Conservation (phyloP, 1,140 invertebrate species). For the Zaprionus taronus region DNA sequence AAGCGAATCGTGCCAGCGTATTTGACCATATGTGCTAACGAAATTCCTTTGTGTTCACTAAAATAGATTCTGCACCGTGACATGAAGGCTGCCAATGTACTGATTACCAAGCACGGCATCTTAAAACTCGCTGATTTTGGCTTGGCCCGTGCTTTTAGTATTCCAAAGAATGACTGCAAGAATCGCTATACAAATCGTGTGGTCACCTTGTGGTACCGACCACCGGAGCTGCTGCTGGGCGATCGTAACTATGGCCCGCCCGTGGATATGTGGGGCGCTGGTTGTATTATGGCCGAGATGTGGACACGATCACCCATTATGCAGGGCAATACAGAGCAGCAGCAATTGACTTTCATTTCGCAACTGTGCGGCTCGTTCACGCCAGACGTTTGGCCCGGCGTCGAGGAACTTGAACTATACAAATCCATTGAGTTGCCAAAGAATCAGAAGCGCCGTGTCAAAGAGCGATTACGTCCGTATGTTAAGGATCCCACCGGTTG, state of each 20-base stretch:
- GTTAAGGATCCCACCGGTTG: conserved; percentile 96
- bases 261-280: conserved; percentile 99
- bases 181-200: conserved; percentile 98
- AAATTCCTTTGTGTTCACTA: conserved; percentile 18
- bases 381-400: conserved; percentile 97
- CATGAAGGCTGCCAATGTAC: conserved; percentile 99
- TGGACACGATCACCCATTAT: conserved; percentile 96
- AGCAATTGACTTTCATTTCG: conserved; percentile 97
- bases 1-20: neutral
- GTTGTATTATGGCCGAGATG: conserved; percentile 99
- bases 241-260: conserved; percentile 98
- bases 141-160: conserved; percentile 95
- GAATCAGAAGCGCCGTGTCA: conserved; percentile 95
- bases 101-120: conserved; percentile 98
- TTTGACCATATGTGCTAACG: neutral
- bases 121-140: conserved; percentile 97
- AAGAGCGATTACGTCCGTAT: conserved; percentile 95
- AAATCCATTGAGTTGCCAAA: conserved; percentile 96
- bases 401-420: conserved; percentile 96
- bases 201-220: conserved; percentile 99
- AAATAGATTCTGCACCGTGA: conserved; percentile 94
- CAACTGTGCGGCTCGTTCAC: conserved; percentile 98
- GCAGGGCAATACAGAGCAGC: conserved; percentile 97
- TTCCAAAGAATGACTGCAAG: conserved; percentile 92
- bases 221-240: conserved; percentile 91